Percentiles rank a stretch among this genome's conserved stretches.
These are phyloP conservation scores for Epizoanthus illoricatus DNA, from an alignment of 92 coral and sea anemone genomes.

Conservation along the genomic window DNA sequence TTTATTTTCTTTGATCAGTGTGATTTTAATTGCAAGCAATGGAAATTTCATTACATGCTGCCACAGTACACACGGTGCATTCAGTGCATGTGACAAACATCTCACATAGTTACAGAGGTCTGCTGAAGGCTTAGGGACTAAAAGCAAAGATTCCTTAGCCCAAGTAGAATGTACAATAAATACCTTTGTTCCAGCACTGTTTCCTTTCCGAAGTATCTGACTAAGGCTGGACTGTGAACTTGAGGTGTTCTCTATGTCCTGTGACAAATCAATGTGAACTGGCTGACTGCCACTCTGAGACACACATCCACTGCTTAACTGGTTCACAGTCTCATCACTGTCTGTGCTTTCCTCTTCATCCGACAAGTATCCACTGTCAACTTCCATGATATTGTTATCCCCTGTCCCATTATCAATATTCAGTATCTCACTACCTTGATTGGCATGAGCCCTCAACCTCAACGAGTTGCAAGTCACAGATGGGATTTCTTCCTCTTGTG, in stretches of 20 bases:
- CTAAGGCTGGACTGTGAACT: slow-evolving; percentile 19
- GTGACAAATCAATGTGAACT: slow-evolving; percentile 12
- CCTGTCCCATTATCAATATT: background rate
- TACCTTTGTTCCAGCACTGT: slow-evolving; percentile 58
- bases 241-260: slow-evolving; percentile 8
- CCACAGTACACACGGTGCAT: too few species aligned
- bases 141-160: background rate
- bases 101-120: too few species aligned
- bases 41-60: too few species aligned
- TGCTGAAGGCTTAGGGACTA: background rate
- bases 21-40: too few species aligned
- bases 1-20: too few species aligned
- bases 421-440: background rate
- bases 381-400: slow-evolving; percentile 32
- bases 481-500: background rate
- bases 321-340: slow-evolving; percentile 24
- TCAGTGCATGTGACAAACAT: too few species aligned
- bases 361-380: slow-evolving; percentile 82
- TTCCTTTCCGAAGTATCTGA: slow-evolving; percentile 30
- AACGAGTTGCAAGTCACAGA: background rate
- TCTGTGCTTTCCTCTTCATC: slow-evolving; percentile 74
- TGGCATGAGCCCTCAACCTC: background rate
- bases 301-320: slow-evolving; percentile 22
- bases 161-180: background rate
- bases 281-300: slow-evolving; percentile 9